Evolutionary conservation across 2,797 vertebrate genomes (phyloP), one percentile per base, ranked within the genome.

Genomic region (Alectoris magna): DNA sequence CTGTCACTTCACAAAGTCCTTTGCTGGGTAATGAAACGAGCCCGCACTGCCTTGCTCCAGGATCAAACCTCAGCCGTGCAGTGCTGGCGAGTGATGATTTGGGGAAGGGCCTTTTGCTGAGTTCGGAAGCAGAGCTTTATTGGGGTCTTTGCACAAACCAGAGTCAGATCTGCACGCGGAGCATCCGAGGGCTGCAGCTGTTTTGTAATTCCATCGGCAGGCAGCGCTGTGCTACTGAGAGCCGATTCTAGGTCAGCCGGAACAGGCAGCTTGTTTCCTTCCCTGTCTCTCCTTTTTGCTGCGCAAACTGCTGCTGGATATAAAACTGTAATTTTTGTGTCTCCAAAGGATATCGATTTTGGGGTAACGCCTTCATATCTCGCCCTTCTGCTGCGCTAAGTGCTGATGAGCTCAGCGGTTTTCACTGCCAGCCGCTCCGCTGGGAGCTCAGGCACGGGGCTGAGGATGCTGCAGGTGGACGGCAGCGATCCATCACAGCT

Each of bases 201-300:
- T 96, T 93, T 76, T 78, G 23, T 87, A 74, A 26, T 94, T 94
- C 96, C 96, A 96, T 94, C 96, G 95, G 80, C 87, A 96, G 93
- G 94, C 92, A 95, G 96, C 95, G 96, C 96, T 97, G 94, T 93
- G 94, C 95, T 93, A 91, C 95, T 83, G 87, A 95, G 88, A 94
- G 94, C 94, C 3, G 60, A 97, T 97, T 96, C 95, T 96, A 90
- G 95, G 95, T 92, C 97, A 97, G 60, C 24, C 39, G 86, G 95
- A 94, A 97, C 97, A 96, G 76, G 90, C 75, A 81, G 72, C 48
- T 46, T 77, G 51, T 27, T 27, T n/a, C 2, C 2, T 7, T 9
- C 11, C 19, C 13, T 5, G 4, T 1, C 4, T 10, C n/a, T 17
- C 22, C 11, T 69, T 58, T 89, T 86, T 75, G 36, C 63, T 41